Evolutionary conservation across 2,888 invertebrate species (phyloP).

Genomic region (Dasysyrphus tricinctus): DNA sequence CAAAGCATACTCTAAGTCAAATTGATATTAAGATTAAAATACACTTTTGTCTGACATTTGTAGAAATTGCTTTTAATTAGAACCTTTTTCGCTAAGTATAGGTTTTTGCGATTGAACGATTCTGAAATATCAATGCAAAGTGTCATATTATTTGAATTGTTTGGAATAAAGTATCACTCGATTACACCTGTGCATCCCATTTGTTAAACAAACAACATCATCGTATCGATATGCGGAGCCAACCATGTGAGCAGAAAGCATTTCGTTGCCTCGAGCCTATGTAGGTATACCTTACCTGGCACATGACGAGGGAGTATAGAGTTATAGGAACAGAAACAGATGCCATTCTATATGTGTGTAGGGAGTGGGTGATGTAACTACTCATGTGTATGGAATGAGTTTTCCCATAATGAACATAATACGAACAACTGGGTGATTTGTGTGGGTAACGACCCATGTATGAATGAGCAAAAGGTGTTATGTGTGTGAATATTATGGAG

Average conservation of each 20-base stretch:
- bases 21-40: background rate
- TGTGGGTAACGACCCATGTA: constrained; percentile 36
- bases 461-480: constrained; percentile 30
- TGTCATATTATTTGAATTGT: constrained; percentile 34
- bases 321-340: background rate
- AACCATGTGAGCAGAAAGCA: constrained; percentile 22
- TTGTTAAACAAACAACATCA: constrained; percentile 34
- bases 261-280: constrained; percentile 12
- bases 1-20: background rate
- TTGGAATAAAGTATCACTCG: constrained; percentile 32
- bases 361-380: constrained; percentile 10
- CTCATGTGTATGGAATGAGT: constrained; percentile 39
- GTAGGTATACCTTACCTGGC: background rate
- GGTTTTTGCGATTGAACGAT: constrained; percentile 24
- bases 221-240: constrained; percentile 13
- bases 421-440: constrained; percentile 13
- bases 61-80: background rate
- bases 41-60: background rate
- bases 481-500: background rate
- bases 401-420: constrained; percentile 27
- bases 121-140: constrained; percentile 29
- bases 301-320: background rate
- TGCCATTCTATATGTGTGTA: constrained; percentile 18
- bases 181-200: constrained; percentile 53
- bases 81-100: constrained; percentile 22